These are phyloP conservation scores for Macrosiphum euphorbiae DNA, from an alignment of 2,888 invertebrate species.

Conservation along the genomic window DNA sequence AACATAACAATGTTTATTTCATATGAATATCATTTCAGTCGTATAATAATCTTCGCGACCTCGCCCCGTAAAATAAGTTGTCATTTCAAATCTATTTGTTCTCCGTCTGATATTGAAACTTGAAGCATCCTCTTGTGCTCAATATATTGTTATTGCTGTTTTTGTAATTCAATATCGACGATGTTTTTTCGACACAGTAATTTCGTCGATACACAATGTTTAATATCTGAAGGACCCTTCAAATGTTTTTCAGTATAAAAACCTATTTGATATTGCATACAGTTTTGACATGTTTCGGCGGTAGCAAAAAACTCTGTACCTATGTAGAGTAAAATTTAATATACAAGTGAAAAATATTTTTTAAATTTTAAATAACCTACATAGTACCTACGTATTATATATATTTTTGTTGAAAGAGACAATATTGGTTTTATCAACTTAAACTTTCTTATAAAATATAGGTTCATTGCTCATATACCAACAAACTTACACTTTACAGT, in stretches of 20 bases:
- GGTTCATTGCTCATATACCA: neutral
- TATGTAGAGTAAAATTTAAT: neutral
- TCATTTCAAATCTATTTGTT: neutral
- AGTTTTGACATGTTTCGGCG: neutral
- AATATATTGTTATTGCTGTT: neutral
- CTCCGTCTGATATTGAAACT: neutral
- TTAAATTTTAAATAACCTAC: neutral
- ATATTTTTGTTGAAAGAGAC: neutral
- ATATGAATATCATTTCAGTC: neutral
- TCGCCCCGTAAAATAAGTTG: neutral
- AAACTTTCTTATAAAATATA: neutral
- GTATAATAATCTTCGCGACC: neutral
- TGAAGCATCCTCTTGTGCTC: neutral
- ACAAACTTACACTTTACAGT: neutral
- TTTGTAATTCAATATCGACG: neutral
- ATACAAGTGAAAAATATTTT: neutral
- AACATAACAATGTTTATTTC: neutral
- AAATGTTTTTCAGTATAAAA: neutral
- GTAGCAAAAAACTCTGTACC: neutral
- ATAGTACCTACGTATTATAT: neutral
- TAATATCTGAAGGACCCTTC: neutral
- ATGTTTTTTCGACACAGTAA: neutral
- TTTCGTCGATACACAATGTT: neutral
- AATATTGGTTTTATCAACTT: neutral
- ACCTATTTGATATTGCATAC: neutral